These are phyloP conservation scores for Alethe castanea DNA, from an alignment of 2,113 vertebrate species.

Conservation along the genomic window DNA sequence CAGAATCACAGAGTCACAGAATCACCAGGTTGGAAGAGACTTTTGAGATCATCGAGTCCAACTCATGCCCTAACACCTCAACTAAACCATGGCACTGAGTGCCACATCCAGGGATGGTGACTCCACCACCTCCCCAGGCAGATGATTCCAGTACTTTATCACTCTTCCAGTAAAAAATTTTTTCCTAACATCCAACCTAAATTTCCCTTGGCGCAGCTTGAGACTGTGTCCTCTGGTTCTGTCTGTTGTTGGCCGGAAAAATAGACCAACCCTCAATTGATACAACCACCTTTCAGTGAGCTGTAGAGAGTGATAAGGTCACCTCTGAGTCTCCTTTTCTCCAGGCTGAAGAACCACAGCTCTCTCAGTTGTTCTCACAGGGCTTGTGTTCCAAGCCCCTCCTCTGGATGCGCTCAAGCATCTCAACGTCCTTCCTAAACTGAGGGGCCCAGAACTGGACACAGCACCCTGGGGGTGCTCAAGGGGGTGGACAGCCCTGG, in stretches of 20 bases:
- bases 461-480: fast-evolving
- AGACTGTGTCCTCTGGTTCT: not conserved
- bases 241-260: not conserved
- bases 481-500: not conserved
- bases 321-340: not conserved
- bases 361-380: fast-evolving
- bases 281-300: no score
- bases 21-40: not conserved
- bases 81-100: not conserved
- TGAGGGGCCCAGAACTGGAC: not conserved
- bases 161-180: not conserved
- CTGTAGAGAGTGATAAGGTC: no score
- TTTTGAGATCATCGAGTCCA: not conserved
- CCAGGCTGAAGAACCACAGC: not conserved
- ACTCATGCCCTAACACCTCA: not conserved
- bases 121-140: not conserved
- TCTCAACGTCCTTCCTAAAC: not conserved
- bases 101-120: not conserved
- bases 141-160: not conserved
- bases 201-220: not conserved
- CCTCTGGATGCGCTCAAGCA: fast-evolving
- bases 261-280: not conserved
- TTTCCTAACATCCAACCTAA: not conserved
- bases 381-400: not conserved
- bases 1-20: not conserved